Evolutionary conservation across 2,113 vertebrate species (phyloP), one percentile per base, ranked within the genome.

Genomic region (Macroglossus sobrinus): DNA sequence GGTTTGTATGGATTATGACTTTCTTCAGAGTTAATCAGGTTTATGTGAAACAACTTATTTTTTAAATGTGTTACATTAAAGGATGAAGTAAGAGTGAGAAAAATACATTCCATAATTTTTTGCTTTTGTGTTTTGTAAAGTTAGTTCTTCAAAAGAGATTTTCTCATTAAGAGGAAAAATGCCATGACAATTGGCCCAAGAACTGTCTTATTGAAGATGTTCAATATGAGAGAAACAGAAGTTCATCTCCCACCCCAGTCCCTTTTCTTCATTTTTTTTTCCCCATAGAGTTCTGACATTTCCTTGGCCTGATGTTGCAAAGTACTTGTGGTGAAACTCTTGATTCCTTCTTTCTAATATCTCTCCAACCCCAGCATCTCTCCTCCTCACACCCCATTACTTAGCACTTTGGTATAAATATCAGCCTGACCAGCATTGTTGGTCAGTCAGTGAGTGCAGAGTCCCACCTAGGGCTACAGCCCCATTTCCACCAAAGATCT

Each of bases 21-120:
- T 43, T 92, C 59, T 68, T 84, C 33, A 24, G 61, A 95, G 74
- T 89, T 64, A 90, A 90, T 94, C 3, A 0, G 38, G 63, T 94
- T 96, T 74, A 61, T 8, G 19, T 47, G 88, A 64, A 95, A 84
- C 63, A 93, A 50, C 59, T 71, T 91, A 57, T 94, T 71, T 88
- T 63, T 84, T 28, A 59, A 89, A 86, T 68, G 38, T 43, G 59
- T 91, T 66, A 81, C n/a, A 71, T 75, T 61, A 88, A 84, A 78
- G 28, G 57, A 84, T 57, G 55, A 82, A 89, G 92, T 78, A 66
- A 71, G 9, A 13, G 11, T 35, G 35, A 91, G 63, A n/a, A 84
- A 64, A 74, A 86, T 16, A 53, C 7, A 6, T 24, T 33, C 45
- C 61, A 64, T 61, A 1, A 4, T 63, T 81, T 63, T 64, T 16